Evolutionary conservation across 2,888 invertebrate genomes (phyloP), one percentile per base, ranked within the genome.

Genomic region (Neocrepidodera transversa): DNA sequence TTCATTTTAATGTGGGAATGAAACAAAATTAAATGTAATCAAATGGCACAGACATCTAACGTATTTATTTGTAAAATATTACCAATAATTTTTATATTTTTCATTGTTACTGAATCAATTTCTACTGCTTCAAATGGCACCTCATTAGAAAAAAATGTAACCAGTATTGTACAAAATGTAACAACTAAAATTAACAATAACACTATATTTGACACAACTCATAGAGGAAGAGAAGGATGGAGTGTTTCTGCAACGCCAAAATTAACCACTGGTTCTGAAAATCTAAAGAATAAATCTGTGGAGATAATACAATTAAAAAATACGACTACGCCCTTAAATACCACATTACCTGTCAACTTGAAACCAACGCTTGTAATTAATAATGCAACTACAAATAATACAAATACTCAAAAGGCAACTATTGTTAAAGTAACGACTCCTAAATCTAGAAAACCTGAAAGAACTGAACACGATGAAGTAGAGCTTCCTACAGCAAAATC

Each of bases 391-490:
- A 45, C 26, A 17, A 30, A 17, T 32, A 23, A 3, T 7, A 2
- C 38, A 38, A 51, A 26, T 28, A 42, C 43, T 43, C 18, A 18
- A 14, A 53, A 53, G 13, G n/a, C 32, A 26, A 32, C 53, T 53
- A 43, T 8, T 8, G 7, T 11, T 2, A 42, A 30, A 23, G 16
- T 28, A 43, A 40, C 40, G n/a, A 40, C 32, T 13, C 43, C 53
- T 32, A 54, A 26, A 42, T 52, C 57, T 20, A 60, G 17, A 48
- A 68, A 69, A 58, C 68, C 68, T 6, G 23, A 23, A 6, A 47
- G 60, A 16, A 65, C 67, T 16, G 60, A 60, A 55, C 53, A 60
- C 6, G 65, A 59, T 40, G 67, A 67, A 40, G 59, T 58, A 1
- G 32, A 20, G 11, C 42, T 47, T 43, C 18, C 55, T 32, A n/a